Base-by-base conservation (phyloP, 1,140 invertebrate genomes). In the Drosophila oshimai region DNA sequence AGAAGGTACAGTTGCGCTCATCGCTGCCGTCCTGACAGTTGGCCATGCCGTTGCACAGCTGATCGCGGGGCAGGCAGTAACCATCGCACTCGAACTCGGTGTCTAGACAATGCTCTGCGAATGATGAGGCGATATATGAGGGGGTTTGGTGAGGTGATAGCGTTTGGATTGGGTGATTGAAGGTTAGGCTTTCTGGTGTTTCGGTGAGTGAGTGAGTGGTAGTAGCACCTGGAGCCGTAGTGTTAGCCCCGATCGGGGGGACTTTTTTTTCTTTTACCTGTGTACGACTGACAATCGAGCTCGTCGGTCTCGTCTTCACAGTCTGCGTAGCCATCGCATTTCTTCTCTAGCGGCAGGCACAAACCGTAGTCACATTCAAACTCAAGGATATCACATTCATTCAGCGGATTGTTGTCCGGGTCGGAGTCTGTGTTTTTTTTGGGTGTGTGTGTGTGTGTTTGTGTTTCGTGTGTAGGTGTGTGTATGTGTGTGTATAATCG, bases 271-370 rank as follows among this genome's bases (percentile, higher is more conserved):
- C n/a, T n/a, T n/a, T 67, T 88, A 90, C 89, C 89, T 90, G 89
- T 76, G 9, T 86, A 79, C 26, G 68, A 45, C 37, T 90, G 65
- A 81, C 94, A 95, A 73, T 92, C 89, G 33, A 92, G 88, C 91
- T 97, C 96, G 90, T 97, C 96, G 90, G 94, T 95, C 26, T 92
- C 92, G 91, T 95, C 94, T 29, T 92, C 90, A 92, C 96, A 97
- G 91, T 97, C 95, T 18, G 89, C 77, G 62, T 91, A 89, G 47
- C 93, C 92, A 90, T 97, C 94, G 91, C 96, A 98, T 57, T 92
- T 92, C 58, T 89, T 90, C 10, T 91, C 90, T 55, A 92, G 91
- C n/a, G 74, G 76, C 44, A 93, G 90, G 70, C 92, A 92, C 45
- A 89, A 91, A 39, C 78, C 83, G 39, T 74, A 69, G 49, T 91